Conservation (phyloP, 2,797 vertebrate genomes). For the Rhincodon typus region DNA sequence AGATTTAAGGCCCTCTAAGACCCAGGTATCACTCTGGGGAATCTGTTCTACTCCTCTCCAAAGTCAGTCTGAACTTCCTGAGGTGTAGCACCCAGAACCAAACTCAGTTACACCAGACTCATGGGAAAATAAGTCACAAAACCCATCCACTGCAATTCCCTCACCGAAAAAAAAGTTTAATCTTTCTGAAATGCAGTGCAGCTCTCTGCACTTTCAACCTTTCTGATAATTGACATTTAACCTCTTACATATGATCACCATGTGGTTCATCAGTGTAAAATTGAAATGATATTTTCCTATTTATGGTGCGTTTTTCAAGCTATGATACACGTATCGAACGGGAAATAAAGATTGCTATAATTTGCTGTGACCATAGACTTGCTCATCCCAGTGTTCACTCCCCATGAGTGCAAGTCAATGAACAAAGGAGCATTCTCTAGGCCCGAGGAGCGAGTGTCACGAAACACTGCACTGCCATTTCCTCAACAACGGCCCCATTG, state of each 20-base stretch:
- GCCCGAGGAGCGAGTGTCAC: neutral
- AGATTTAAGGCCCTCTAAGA: neutral
- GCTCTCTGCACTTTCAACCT: neutral
- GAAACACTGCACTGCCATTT: constrained; percentile 28
- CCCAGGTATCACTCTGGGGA: neutral
- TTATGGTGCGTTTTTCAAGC: constrained; percentile 16
- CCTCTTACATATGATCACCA: constrained; percentile 4
- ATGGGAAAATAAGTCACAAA: neutral
- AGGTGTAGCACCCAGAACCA: neutral
- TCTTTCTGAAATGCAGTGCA: neutral
- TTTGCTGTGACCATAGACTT: constrained; percentile 26
- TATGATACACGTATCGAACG: neutral
- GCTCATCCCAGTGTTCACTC: constrained; percentile 18
- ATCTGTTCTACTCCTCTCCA: neutral
- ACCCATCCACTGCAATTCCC: neutral
- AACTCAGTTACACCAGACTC: neutral
- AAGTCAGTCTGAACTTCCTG: neutral
- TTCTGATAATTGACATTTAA: constrained; percentile 23
- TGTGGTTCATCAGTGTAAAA: neutral
- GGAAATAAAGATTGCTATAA: constrained; percentile 18
- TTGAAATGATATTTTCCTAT: constrained; percentile 13
- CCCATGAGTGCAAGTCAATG: neutral
- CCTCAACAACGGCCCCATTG: constrained; percentile 16
- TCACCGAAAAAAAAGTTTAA: no score
- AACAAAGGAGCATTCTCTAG: constrained; percentile 17